phyloP scores from a whole-genome alignment of 2,797 vertebrate genomes.

The Spinibarbus caldwelli region DNA sequence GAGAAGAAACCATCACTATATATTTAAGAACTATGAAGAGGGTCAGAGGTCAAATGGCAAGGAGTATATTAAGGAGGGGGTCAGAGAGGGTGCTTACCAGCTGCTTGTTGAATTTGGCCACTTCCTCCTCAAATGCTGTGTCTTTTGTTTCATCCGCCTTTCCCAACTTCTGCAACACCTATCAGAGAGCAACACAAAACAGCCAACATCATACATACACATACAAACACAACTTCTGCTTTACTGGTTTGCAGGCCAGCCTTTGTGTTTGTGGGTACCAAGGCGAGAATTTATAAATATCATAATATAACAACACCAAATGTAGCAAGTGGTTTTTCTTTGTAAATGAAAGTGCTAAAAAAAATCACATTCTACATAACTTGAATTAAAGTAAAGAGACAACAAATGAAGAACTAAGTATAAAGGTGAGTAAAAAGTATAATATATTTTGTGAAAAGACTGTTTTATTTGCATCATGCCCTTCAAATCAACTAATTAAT shows the following conservation, averaged over 20 bases:
- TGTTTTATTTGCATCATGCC: not conserved
- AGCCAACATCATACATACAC: not conserved
- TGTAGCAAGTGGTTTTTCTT: not conserved
- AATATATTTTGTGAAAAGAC: not conserved
- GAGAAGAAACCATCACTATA: not conserved
- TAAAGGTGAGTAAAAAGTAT: not conserved
- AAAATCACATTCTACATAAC: not conserved
- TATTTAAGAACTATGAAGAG: not conserved
- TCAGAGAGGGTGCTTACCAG: constrained; percentile 80
- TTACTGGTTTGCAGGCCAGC: too few relatives aligned
- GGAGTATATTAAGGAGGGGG: constrained; percentile 10
- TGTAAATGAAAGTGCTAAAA: not conserved
- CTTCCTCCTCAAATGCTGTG: constrained; percentile 87
- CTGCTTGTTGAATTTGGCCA: constrained; percentile 95
- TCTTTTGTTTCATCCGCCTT: constrained; percentile 82
- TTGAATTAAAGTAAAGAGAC: not conserved
- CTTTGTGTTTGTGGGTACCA: not conserved
- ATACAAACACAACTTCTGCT: not conserved
- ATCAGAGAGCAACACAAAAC: constrained; percentile 35
- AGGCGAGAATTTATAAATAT: not conserved
- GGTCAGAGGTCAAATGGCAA: constrained; percentile 21
- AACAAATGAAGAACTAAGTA: not conserved
- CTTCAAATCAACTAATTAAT: not conserved
- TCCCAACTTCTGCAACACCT: constrained; percentile 95
- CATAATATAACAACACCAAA: not conserved